Evolutionary conservation across 2,888 invertebrate genomes (phyloP), one percentile per base, ranked within the genome.

Genomic region (Erebia ligea): DNA sequence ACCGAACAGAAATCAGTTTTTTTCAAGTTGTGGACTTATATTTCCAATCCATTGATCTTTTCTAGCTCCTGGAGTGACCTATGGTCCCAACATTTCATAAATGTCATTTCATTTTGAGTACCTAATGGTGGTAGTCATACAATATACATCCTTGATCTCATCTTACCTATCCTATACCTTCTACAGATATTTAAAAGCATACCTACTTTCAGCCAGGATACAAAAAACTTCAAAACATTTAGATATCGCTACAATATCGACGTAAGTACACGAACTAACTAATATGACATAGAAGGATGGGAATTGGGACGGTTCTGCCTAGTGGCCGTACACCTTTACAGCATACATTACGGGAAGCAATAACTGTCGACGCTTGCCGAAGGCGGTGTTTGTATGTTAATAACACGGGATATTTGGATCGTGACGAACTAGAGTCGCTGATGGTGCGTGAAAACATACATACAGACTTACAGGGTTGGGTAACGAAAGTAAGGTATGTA

Each of bases 391-490:
- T 79, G 81, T 78, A 80, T 80, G 80, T 73, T 80, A 80, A 79
- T 81, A 77, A 81, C 56, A 50, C 56, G 61, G 56, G 57, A 80
- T 86, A 86, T 87, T 85, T 82, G 81, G 87, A 83, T 83, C 87
- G 84, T 82, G 80, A 80, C 82, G 79, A 81, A 80, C 81, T 78
- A 76, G 67, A 76, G 73, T 73, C 78, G 79, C 81, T 78, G 80
- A 79, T 81, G 81, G 76, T 79, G 75, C 75, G 77, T 77, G 73
- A 77, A 76, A 78, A 78, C 72, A 68, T 52, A 42, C 42, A 61
- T 13, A 15, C 57, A 58, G 17, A 61, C 69, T 61, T 57, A 6
- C 34, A 69, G 76, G 81, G 81, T 78, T 82, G 70, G 11, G 42
- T 40, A 11, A 52, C 40, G 48, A 40, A 15, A 57, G 34, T 34